phyloP scores from a whole-genome alignment of 1,140 invertebrate genomes.

The Hirudo medicinalis region DNA sequence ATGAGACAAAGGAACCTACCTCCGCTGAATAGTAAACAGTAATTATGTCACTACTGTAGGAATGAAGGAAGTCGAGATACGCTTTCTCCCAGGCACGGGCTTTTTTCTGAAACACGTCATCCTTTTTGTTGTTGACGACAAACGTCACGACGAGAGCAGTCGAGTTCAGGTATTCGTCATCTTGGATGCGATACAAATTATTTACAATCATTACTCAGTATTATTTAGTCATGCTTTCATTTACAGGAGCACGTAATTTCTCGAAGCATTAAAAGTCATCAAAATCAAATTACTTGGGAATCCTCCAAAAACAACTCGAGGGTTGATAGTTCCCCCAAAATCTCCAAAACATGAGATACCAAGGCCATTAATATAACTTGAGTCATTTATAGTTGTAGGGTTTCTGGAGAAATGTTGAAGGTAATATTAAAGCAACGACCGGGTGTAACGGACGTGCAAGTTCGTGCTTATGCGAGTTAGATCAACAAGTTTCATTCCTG shows the following conservation, averaged over 20 bases:
- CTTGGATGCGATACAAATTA: conserved; percentile 24
- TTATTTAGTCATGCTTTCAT: no score
- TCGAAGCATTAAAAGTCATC: no score
- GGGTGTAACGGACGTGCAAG: no score
- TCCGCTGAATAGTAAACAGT: conserved; percentile 79
- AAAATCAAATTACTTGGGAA: conserved; percentile 48
- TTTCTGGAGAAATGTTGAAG: no score
- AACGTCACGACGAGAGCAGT: conserved; percentile 76
- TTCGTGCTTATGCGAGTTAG: no score
- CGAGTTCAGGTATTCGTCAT: conserved; percentile 58
- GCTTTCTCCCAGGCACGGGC: conserved; percentile 79
- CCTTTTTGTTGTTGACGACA: conserved; percentile 54
- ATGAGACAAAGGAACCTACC: conserved; percentile 27
- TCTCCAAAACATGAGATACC: conserved; percentile 58
- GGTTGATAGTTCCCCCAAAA: conserved; percentile 79
- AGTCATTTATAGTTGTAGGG: no score
- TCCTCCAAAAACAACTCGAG: conserved; percentile 78
- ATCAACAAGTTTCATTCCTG: no score
- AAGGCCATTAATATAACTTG: conserved; percentile 19
- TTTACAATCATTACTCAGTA: not conserved
- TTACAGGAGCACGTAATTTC: no score
- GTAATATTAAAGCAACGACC: no score
- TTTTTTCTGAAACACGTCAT: conserved; percentile 27
- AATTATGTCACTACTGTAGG: conserved; percentile 63
- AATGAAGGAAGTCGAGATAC: conserved; percentile 73